Evolutionary conservation across 2,888 invertebrate species (phyloP).

Genomic region (Muschampia plurimacula): DNA sequence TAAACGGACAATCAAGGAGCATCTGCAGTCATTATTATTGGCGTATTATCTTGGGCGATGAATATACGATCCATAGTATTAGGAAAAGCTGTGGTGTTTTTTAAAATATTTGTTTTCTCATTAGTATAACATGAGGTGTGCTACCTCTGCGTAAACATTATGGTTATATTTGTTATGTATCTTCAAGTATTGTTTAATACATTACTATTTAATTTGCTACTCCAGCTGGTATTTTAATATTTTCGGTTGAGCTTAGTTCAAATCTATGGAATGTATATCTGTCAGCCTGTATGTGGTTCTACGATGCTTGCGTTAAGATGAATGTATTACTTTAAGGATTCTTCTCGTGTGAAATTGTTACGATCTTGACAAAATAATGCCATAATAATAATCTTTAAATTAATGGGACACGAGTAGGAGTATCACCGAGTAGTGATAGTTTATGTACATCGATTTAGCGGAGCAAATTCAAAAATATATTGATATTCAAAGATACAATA

Average conservation of each 20-base stretch:
- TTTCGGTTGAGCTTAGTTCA: not conserved
- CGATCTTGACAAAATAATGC: slow-evolving; percentile 71
- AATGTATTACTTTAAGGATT: slow-evolving; percentile 57
- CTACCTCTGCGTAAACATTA: slow-evolving; percentile 17
- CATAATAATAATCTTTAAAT: slow-evolving; percentile 52
- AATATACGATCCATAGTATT: slow-evolving; percentile 28
- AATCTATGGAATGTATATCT: slow-evolving; percentile 36
- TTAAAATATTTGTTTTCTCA: not conserved
- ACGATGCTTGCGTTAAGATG: slow-evolving; percentile 59
- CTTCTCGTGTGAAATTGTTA: slow-evolving; percentile 58
- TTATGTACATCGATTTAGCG: slow-evolving; percentile 35
- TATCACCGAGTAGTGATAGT: slow-evolving; percentile 34
- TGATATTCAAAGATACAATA: slow-evolving; percentile 30
- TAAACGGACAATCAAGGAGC: slow-evolving; percentile 62
- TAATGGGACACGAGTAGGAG: slow-evolving; percentile 41
- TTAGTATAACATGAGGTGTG: slow-evolving; percentile 10
- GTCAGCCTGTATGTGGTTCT: slow-evolving; percentile 22
- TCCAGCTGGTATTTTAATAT: slow-evolving; percentile 2
- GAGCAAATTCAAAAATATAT: slow-evolving; percentile 36
- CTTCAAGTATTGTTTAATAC: not conserved
- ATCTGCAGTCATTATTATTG: slow-evolving; percentile 54
- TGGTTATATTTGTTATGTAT: not conserved
- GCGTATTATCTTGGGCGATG: slow-evolving; percentile 54
- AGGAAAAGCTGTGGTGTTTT: not conserved
- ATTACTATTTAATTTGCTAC: slow-evolving; percentile 7